phyloP scores from a whole-genome alignment of 2,888 invertebrate genomes.

The Colletes collaris region DNA sequence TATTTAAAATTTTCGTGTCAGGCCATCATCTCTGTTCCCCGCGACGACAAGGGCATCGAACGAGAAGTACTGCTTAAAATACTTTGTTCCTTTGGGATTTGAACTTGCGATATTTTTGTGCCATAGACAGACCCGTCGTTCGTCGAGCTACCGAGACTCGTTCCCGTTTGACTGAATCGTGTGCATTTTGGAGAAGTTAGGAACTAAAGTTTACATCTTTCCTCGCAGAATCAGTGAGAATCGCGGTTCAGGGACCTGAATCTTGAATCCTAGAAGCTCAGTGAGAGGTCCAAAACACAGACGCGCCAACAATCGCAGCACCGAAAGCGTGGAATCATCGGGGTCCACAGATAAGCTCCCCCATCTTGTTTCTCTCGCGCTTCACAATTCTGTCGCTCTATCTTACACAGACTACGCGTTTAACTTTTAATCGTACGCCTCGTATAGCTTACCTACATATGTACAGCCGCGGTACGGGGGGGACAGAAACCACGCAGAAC shows the following conservation, averaged over 20 bases:
- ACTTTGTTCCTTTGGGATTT: constrained; percentile 1
- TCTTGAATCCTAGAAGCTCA: not conserved
- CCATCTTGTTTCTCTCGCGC: not conserved
- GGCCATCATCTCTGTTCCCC: not conserved
- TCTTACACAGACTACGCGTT: constrained; percentile 52
- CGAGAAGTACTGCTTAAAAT: no score
- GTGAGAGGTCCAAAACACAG: not conserved
- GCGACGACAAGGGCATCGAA: no score
- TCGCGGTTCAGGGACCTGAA: not conserved
- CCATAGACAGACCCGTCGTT: not conserved
- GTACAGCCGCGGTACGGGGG: constrained; percentile 48
- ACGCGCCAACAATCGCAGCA: constrained; percentile 27
- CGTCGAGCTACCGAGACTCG: not conserved
- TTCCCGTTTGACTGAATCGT: not conserved
- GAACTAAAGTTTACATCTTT: constrained; percentile 10
- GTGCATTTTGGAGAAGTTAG: constrained; percentile 12
- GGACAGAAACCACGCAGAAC: constrained; percentile 12
- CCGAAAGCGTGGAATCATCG: constrained; percentile 20
- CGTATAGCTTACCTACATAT: constrained; percentile 61
- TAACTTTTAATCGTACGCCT: constrained; percentile 54
- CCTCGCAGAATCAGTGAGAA: not conserved
- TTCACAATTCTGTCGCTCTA: constrained; percentile 22
- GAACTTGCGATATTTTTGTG: not conserved
- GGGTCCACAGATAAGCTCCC: not conserved
- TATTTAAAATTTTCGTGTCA: not conserved